Conservation (phyloP, 1,140 invertebrate species). For the Drosophila santomea region DNA sequence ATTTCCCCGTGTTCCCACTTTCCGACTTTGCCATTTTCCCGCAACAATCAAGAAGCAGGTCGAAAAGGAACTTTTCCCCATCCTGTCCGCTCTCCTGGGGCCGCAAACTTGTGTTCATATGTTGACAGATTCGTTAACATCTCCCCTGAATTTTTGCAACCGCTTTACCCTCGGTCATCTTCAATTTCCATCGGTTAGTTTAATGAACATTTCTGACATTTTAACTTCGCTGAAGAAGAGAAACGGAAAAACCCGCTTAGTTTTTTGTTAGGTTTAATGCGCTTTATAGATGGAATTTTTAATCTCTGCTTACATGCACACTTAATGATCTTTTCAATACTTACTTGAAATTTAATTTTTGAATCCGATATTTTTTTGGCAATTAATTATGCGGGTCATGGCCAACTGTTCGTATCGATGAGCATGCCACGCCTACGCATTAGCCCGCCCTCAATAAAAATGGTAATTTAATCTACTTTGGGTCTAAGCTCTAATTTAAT, state of each 20-base stretch:
- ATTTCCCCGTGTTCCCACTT: neutral
- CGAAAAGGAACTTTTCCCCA: constrained; percentile 16
- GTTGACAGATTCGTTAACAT: constrained; percentile 30
- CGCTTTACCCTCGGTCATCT: constrained; percentile 18
- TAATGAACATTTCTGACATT: constrained; percentile 23
- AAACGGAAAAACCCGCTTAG: neutral
- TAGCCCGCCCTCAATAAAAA: neutral
- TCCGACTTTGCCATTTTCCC: neutral
- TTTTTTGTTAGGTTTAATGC: constrained; percentile 7
- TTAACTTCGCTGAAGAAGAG: neutral
- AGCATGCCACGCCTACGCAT: constrained; percentile 14
- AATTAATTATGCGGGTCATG: constrained; percentile 38
- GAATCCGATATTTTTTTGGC: constrained; percentile 29
- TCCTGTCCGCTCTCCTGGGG: neutral
- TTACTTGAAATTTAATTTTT: constrained; percentile 9
- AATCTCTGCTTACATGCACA: constrained; percentile 32
- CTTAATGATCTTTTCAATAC: constrained; percentile 21
- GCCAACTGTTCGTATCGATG: constrained; percentile 28
- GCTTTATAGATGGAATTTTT: constrained; percentile 25
- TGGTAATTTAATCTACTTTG: constrained; percentile 10
- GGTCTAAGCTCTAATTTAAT: neutral
- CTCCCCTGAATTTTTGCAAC: neutral
- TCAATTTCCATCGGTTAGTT: constrained; percentile 60
- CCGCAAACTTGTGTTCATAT: constrained; percentile 19
- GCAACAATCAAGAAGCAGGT: constrained; percentile 19